A percentile compares a stretch with the other conserved stretches of the same genome.
Conservation (phyloP, 2,888 invertebrate genomes). For the Embidobia sp. region DNA sequence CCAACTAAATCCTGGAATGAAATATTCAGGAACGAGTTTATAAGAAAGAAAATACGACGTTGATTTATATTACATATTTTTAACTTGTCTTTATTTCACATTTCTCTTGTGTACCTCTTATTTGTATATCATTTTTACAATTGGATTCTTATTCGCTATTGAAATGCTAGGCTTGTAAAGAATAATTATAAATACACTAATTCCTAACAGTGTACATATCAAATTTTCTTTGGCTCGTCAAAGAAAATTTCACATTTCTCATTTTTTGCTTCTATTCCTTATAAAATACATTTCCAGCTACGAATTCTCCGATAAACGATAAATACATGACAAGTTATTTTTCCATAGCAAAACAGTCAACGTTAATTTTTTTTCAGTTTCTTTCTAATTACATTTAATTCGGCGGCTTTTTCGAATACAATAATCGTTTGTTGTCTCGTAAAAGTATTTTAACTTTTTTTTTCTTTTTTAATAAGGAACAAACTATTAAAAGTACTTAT, state of each 20-base stretch:
- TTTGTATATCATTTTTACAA: slow-evolving; percentile 64
- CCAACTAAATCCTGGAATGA: no score
- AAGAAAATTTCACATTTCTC: slow-evolving; percentile 53
- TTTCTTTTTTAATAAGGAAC: slow-evolving; percentile 10
- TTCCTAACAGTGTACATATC: slow-evolving; percentile 54
- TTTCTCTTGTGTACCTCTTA: slow-evolving; percentile 62
- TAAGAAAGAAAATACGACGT: no score
- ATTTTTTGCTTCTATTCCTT: slow-evolving; percentile 35
- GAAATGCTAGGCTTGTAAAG: slow-evolving; percentile 60
- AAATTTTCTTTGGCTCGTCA: slow-evolving; percentile 48
- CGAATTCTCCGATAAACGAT: slow-evolving; percentile 52
- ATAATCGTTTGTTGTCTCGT: neutral
- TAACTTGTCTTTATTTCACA: slow-evolving; percentile 65
- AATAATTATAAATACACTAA: slow-evolving; percentile 61
- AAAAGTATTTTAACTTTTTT: slow-evolving; percentile 12
- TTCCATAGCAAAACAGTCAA: slow-evolving; percentile 26
- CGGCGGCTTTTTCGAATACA: slow-evolving; percentile 21
- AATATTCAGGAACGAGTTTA: no score
- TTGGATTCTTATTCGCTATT: slow-evolving; percentile 47
- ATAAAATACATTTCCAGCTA: slow-evolving; percentile 50
- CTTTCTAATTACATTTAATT: slow-evolving; percentile 39
- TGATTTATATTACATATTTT: slow-evolving; percentile 32
- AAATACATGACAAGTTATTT: slow-evolving; percentile 35
- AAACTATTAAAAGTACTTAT: slow-evolving; percentile 22
- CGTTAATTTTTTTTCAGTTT: slow-evolving; percentile 50